These are phyloP conservation scores for Hypothenemus hampei DNA, from an alignment of 1,140 invertebrate genomes.

Conservation along the genomic window DNA sequence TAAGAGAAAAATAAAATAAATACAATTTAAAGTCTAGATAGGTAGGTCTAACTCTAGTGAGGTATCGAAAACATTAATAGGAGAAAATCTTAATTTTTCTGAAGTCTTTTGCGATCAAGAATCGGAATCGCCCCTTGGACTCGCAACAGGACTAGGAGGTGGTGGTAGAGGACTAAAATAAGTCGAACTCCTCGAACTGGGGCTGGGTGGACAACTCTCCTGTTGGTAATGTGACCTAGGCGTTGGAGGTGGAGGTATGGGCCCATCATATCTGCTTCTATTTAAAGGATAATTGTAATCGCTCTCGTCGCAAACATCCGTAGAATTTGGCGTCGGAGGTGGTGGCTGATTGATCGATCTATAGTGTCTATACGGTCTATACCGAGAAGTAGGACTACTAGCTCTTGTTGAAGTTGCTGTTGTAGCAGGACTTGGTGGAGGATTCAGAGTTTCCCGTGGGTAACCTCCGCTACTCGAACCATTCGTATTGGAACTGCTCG, in stretches of 20 bases:
- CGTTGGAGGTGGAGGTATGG: conserved; percentile 67
- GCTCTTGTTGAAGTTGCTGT: conserved; percentile 54
- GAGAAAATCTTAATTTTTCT: not conserved
- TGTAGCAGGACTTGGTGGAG: conserved; percentile 83
- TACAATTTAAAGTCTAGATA: no score
- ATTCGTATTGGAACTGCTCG: conserved; percentile 61
- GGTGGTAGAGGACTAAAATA: conserved; percentile 69
- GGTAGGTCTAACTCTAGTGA: conserved; percentile 2
- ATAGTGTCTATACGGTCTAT: conserved; percentile 23
- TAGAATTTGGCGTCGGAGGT: conserved; percentile 89
- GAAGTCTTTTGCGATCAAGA: conserved; percentile 26
- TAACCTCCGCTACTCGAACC: conserved; percentile 54
- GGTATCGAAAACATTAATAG: not conserved
- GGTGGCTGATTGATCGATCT: conserved; percentile 78
- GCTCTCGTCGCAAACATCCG: conserved; percentile 87
- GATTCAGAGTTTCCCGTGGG: conserved; percentile 79
- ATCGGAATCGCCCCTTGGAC: conserved; percentile 45
- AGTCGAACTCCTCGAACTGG: conserved; percentile 68
- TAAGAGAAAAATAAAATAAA: no score
- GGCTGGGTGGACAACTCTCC: conserved; percentile 72
- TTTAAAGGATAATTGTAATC: conserved; percentile 63
- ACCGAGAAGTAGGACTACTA: conserved; percentile 43
- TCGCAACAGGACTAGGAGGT: conserved; percentile 66
- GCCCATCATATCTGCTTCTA: conserved; percentile 38
- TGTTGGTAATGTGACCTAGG: conserved; percentile 72